Percentiles rank a stretch among this genome's conserved stretches.
phyloP scores from a whole-genome alignment of 2,888 invertebrate genomes.

The Lochmaea crataegi region DNA sequence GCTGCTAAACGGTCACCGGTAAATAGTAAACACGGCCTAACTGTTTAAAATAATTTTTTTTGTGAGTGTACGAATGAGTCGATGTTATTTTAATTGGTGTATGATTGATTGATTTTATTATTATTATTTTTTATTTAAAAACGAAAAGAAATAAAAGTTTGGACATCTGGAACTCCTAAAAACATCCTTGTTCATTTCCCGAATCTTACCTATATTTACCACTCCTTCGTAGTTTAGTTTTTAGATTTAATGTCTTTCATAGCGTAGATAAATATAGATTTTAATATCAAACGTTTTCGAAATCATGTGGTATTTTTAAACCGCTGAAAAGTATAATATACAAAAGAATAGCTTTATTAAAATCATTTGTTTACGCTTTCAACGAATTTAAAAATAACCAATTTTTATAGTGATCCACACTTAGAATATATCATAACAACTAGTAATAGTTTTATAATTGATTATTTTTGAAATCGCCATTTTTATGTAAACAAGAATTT shows the following conservation, averaged over 20 bases:
- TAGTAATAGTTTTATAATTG: too few species aligned
- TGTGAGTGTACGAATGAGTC: background rate
- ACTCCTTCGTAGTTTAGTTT: slow-evolving; percentile 20
- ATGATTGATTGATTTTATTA: background rate
- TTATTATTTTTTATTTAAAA: background rate
- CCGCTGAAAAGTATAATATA: background rate
- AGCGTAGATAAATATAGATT: slow-evolving; percentile 7
- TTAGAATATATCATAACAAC: background rate
- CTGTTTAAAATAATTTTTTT: background rate
- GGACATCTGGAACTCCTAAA: slow-evolving; percentile 60
- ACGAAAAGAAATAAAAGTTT: slow-evolving; percentile 42
- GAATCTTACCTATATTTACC: slow-evolving; percentile 26
- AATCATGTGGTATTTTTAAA: background rate
- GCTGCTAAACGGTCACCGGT: background rate
- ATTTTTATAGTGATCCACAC: background rate
- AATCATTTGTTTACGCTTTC: background rate
- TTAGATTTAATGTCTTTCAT: background rate
- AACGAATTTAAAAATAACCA: slow-evolving; percentile 15
- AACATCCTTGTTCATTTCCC: slow-evolving; percentile 30
- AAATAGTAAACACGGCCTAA: background rate
- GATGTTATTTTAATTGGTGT: background rate
- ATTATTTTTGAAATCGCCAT: background rate
- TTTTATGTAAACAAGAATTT: background rate
- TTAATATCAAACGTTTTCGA: background rate
- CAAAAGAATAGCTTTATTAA: background rate